These are phyloP conservation scores for Hemicrepidius hirtus DNA, from an alignment of 2,888 invertebrate genomes.

Conservation along the genomic window DNA sequence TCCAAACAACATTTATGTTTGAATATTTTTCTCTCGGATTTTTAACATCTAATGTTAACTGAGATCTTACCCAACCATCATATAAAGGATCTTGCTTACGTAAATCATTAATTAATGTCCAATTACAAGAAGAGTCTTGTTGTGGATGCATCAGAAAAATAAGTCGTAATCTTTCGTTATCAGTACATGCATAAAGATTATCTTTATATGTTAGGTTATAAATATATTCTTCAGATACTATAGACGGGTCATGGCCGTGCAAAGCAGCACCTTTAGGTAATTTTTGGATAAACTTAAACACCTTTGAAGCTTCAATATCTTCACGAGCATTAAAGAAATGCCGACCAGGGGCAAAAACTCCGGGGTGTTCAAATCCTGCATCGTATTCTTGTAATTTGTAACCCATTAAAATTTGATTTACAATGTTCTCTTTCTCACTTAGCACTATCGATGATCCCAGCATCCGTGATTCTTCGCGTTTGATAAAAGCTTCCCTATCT, in stretches of 20 bases:
- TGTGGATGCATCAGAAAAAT: slow-evolving; percentile 50
- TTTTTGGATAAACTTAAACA: slow-evolving; percentile 78
- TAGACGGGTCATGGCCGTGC: slow-evolving; percentile 81
- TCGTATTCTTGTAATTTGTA: slow-evolving; percentile 64
- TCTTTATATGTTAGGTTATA: slow-evolving; percentile 78
- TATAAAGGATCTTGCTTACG: slow-evolving; percentile 59
- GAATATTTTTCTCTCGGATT: slow-evolving; percentile 64
- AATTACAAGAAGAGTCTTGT: slow-evolving; percentile 62
- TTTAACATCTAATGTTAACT: slow-evolving; percentile 57
- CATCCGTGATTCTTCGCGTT: slow-evolving; percentile 31
- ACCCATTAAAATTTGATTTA: slow-evolving; percentile 62
- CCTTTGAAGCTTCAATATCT: slow-evolving; percentile 77
- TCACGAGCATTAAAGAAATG: slow-evolving; percentile 79
- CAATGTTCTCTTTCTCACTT: slow-evolving; percentile 61
- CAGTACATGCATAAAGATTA: slow-evolving; percentile 72
- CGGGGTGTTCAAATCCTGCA: slow-evolving; percentile 61
- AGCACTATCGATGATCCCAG: slow-evolving; percentile 54
- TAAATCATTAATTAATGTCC: slow-evolving; percentile 72
- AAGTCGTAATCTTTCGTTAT: slow-evolving; percentile 52
- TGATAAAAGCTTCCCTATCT: slow-evolving; percentile 47
- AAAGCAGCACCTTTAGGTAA: slow-evolving; percentile 86
- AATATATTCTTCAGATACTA: slow-evolving; percentile 78
- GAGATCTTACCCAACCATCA: slow-evolving; percentile 65
- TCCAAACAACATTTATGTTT: slow-evolving; percentile 72
- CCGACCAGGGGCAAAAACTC: slow-evolving; percentile 76